These are phyloP conservation scores for Triplophysa tibetana DNA, from an alignment of 2,113 vertebrate species.

Conservation along the genomic window DNA sequence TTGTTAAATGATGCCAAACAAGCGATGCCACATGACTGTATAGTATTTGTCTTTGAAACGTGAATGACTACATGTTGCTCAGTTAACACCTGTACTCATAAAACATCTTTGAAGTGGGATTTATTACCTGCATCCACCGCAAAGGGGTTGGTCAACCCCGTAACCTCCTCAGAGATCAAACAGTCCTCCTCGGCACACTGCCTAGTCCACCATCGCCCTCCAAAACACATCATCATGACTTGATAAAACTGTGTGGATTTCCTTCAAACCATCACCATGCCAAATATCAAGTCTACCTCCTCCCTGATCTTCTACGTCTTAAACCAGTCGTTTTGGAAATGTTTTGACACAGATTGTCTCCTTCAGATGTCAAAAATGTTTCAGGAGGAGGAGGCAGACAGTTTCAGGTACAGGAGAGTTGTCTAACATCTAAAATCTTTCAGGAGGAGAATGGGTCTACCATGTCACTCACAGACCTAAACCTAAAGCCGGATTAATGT, in stretches of 20 bases:
- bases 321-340: neutral
- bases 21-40: neutral
- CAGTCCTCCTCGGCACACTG: conserved; percentile 58
- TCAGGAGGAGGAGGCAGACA: neutral
- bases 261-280: conserved; percentile 3
- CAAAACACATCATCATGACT: conserved; percentile 70
- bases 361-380: conserved; percentile 38
- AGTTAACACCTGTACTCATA: conserved; percentile 15
- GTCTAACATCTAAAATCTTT: conserved; percentile 53
- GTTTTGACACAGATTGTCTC: neutral
- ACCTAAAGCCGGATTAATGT: conserved; percentile 62
- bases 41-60: neutral
- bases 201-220: conserved; percentile 56
- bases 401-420: conserved; percentile 43
- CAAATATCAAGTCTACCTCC: neutral
- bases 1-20: neutral
- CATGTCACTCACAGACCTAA: conserved; percentile 38
- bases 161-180: conserved; percentile 60
- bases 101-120: conserved; percentile 13
- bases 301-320: neutral
- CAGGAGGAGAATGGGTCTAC: conserved; percentile 52
- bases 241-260: neutral
- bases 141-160: conserved; percentile 59
- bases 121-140: conserved; percentile 68
- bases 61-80: neutral